Evolutionary conservation across 1,140 invertebrate genomes (phyloP).

Genomic region (Mycetomoellerius zeteki): DNA sequence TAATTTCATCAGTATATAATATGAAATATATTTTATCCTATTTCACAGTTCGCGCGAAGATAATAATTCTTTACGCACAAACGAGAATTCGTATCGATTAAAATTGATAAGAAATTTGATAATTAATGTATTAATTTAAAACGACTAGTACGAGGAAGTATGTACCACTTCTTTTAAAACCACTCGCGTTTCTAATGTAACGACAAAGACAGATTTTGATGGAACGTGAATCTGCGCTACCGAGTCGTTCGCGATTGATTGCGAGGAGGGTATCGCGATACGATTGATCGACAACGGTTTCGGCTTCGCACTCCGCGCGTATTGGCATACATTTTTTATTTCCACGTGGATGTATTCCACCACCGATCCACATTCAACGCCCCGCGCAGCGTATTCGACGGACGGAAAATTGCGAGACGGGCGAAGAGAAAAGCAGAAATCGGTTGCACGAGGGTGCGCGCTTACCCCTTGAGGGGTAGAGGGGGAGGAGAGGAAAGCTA

Average conservation of each 20-base stretch:
- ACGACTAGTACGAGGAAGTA: too few relatives aligned
- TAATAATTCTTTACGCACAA: not conserved
- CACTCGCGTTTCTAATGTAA: slow-evolving; percentile 31
- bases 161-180: not conserved
- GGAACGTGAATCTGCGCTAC: slow-evolving; percentile 9
- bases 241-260: slow-evolving; percentile 30
- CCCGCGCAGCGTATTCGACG: not conserved
- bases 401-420: slow-evolving; percentile 41
- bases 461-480: not conserved
- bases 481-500: not conserved
- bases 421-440: slow-evolving; percentile 22
- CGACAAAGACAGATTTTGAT: slow-evolving; percentile 28
- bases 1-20: not conserved
- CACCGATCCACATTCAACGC: not conserved
- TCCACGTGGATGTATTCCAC: slow-evolving; percentile 45
- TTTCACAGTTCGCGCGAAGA: not conserved
- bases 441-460: slow-evolving; percentile 21
- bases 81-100: not conserved
- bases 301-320: slow-evolving; percentile 25
- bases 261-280: slow-evolving; percentile 5
- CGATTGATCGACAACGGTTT: slow-evolving; percentile 58
- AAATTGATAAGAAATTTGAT: not conserved
- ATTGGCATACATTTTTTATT: slow-evolving; percentile 59
- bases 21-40: too few relatives aligned
- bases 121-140: not conserved